Evolutionary conservation across 1,140 invertebrate genomes (phyloP).

Genomic region (Micrasema longulum): DNA sequence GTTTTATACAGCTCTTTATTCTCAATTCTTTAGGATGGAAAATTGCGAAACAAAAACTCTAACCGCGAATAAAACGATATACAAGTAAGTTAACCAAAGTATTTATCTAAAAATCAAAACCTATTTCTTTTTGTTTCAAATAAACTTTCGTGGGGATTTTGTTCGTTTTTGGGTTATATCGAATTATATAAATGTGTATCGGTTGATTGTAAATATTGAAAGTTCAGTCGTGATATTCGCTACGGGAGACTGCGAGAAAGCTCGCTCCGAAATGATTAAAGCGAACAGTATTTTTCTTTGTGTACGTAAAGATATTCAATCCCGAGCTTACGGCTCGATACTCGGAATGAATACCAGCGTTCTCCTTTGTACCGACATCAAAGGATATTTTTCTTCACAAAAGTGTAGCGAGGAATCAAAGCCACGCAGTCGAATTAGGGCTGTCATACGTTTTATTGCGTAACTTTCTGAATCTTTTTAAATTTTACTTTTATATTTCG

Average conservation of each 20-base stretch:
- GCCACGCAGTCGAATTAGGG: neutral
- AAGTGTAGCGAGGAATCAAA: conserved; percentile 36
- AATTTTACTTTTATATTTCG: too few species aligned
- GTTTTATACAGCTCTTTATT: conserved; percentile 10
- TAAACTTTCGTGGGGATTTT: neutral
- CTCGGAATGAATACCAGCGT: conserved; percentile 21
- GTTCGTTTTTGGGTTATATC: neutral
- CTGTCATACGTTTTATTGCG: conserved; percentile 15
- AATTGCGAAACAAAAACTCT: conserved; percentile 1
- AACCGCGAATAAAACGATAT: neutral
- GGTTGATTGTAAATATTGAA: neutral
- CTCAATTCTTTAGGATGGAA: conserved; percentile 19
- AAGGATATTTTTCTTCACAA: conserved; percentile 35
- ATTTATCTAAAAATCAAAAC: too few species aligned
- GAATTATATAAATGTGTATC: neutral
- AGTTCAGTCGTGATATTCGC: too few species aligned
- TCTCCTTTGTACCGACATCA: conserved; percentile 32
- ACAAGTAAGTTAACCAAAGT: too few species aligned
- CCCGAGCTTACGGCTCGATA: conserved; percentile 8
- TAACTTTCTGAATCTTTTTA: too few species aligned
- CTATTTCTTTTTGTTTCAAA: neutral
- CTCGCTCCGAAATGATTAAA: conserved; percentile 14
- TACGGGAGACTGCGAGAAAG: neutral
- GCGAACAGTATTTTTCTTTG: conserved; percentile 12
- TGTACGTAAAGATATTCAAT: conserved; percentile 23